Evolutionary conservation across 2,113 vertebrate genomes (phyloP).

Genomic region (Orcinus orca): DNA sequence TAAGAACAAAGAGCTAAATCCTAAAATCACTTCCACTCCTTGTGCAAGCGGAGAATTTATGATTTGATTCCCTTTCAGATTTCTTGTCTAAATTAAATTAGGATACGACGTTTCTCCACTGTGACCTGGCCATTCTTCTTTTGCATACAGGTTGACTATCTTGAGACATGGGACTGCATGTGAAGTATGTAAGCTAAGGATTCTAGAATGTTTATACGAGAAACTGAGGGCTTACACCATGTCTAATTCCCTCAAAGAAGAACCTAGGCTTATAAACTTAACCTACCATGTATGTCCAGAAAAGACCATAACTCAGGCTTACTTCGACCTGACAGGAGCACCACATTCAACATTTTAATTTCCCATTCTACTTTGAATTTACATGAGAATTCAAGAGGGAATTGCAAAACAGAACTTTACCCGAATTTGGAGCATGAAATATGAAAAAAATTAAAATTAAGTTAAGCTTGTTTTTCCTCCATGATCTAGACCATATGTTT

Average conservation of each 20-base stretch:
- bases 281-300: background rate
- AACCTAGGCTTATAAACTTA: background rate
- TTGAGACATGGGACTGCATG: background rate
- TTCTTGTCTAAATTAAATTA: background rate
- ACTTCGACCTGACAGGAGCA: constrained; percentile 41
- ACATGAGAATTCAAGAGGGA: constrained; percentile 69
- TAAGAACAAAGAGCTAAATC: background rate
- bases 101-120: background rate
- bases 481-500: constrained; percentile 79
- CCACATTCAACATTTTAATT: constrained; percentile 50
- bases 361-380: constrained; percentile 51
- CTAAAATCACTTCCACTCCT: background rate
- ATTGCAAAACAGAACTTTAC: constrained; percentile 71
- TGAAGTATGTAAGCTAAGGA: background rate
- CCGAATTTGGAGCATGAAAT: constrained; percentile 72
- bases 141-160: background rate
- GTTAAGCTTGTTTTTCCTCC: constrained; percentile 76
- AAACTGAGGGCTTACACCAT: background rate
- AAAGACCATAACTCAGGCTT: background rate
- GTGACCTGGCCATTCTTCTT: background rate
- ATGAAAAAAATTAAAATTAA: constrained; percentile 73
- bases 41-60: background rate
- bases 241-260: background rate
- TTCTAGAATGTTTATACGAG: background rate
- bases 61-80: background rate